A percentile compares a stretch with the other conserved stretches of the same genome.
Conservation (phyloP, 2,113 vertebrate species). For the Mobula birostris region DNA sequence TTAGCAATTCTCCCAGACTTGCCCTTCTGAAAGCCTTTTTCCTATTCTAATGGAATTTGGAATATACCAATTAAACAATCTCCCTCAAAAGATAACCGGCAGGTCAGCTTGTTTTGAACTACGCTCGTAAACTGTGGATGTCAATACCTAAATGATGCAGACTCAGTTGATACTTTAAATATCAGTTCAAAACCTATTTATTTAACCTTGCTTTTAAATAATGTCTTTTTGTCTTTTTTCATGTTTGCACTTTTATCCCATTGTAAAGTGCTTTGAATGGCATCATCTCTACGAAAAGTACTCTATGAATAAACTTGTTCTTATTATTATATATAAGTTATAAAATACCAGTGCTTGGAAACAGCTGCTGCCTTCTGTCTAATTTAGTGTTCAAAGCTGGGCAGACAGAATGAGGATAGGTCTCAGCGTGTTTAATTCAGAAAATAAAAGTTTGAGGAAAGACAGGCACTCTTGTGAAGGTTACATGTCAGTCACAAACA, state of each 20-base stretch:
- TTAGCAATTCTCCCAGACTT: not conserved
- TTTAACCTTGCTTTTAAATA: no score
- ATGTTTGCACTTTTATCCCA: no score
- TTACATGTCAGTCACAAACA: not conserved
- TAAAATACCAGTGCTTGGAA: not conserved
- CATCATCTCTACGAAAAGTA: no score
- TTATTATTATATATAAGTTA: not conserved
- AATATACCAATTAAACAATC: not conserved
- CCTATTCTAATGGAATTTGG: conserved; percentile 7
- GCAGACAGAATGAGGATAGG: conserved; percentile 32
- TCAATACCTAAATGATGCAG: no score
- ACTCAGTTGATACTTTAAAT: no score
- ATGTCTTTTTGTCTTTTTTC: no score
- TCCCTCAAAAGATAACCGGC: no score
- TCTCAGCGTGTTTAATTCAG: conserved; percentile 7
- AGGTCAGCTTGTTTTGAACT: no score
- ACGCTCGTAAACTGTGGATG: no score
- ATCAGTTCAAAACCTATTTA: no score
- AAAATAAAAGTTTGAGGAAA: not conserved
- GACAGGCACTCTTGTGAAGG: not conserved
- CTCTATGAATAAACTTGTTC: no score
- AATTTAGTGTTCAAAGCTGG: conserved; percentile 17
- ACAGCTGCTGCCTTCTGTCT: conserved; percentile 18
- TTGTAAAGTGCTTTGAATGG: no score
- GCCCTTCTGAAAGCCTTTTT: not conserved